Base-by-base conservation (phyloP, 92 coral and sea anemone species). In the Ricordea florida region DNA sequence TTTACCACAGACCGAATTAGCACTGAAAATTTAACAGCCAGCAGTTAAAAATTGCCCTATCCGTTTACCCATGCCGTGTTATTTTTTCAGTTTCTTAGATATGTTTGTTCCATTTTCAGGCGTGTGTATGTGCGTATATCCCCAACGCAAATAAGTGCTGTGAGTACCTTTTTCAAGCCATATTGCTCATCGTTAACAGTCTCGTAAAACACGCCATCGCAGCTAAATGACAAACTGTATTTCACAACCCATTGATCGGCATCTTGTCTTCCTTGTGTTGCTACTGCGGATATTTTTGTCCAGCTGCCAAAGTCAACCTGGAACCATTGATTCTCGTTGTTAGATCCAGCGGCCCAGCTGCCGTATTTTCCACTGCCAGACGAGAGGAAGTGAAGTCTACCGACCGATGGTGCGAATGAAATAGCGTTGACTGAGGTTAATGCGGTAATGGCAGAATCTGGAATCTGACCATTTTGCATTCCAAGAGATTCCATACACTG, bases 401-500 rank as follows among this genome's bases (percentile, higher is more conserved):
- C 73, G 7, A 66, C 15, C 11, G 38, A 65, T 3, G 73, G 58
- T 3, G 58, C 46, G 20, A 1, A 22, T 15, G 31, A 31, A 33
- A 3, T 10, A 2, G 14, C 47, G 14, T 46, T 46, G 15, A 13
- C 31, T 3, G 73, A 47, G 73, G 30, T 29, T 21, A 34, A 66
- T 6, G 73, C 73, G 1, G 59, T 10, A 59, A 66, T 46, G 1
- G 59, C 59, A 15, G 73, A 66, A 7, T 66, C 46, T 17, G 73
- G 73, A 30, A 66, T 47, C 20, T 30, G 10, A 6, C 73, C 73
- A 7, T 14, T 44, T 33, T 66, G 13, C 73, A 66, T 66, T 46
- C 73, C 73, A 32, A 66, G 58, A 8, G 73, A 30, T 5, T 66
- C 45, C 73, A 47, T 47, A 42, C 73, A 66, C 10, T 66, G 58